These are phyloP conservation scores for Fragum sueziense DNA, from an alignment of 2,888 invertebrate genomes.

Conservation along the genomic window DNA sequence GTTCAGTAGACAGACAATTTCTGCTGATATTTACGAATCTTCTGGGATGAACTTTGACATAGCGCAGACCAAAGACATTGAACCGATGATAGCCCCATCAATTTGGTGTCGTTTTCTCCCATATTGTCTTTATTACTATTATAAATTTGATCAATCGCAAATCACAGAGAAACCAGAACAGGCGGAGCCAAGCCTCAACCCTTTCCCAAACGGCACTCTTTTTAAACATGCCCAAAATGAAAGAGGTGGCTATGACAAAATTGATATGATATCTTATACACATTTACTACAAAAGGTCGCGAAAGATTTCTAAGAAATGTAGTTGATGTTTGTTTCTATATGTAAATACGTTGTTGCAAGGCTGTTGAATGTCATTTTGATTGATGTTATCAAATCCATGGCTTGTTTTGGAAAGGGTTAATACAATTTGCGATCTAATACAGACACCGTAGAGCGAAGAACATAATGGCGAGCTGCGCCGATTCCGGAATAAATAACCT, in stretches of 20 bases:
- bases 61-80: background rate
- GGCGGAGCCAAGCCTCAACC: background rate
- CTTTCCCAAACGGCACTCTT: no score
- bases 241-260: no score
- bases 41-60: background rate
- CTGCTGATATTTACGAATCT: background rate
- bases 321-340: no score
- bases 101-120: slow-evolving; percentile 11
- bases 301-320: no score
- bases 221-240: no score
- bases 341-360: no score
- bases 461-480: slow-evolving; percentile 30
- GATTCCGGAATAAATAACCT: slow-evolving; percentile 59
- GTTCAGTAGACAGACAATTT: background rate
- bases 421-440: slow-evolving; percentile 20
- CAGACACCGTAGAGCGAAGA: slow-evolving; percentile 12
- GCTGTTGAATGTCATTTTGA: no score
- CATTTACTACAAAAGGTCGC: no score
- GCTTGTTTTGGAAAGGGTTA: background rate
- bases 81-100: slow-evolving; percentile 9
- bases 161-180: slow-evolving; percentile 14
- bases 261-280: no score
- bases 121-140: slow-evolving; percentile 7
- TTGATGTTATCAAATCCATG: no score
- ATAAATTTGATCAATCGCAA: slow-evolving; percentile 21